A percentile compares a stretch with the other conserved stretches of the same genome.
These are phyloP conservation scores for Perdita meconis DNA, from an alignment of 2,888 invertebrate species.

Conservation along the genomic window DNA sequence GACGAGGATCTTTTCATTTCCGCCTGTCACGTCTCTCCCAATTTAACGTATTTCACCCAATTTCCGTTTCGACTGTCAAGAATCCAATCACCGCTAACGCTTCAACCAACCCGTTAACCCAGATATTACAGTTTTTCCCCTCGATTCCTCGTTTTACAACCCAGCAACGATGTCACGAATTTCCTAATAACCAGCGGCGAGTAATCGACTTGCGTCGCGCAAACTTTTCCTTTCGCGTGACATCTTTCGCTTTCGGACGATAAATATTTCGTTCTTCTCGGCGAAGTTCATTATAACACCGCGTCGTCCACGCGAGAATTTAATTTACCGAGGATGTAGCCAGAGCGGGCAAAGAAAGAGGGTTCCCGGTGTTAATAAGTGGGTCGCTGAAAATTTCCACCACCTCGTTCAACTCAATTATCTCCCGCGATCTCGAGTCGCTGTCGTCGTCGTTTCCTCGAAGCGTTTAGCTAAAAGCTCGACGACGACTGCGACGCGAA, in stretches of 20 bases:
- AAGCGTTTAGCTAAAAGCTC: no score
- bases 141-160: background rate
- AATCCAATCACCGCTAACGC: constrained; percentile 60
- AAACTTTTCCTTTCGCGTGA: background rate
- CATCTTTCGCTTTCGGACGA: background rate
- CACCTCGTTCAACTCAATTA: constrained; percentile 24
- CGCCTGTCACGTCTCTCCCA: constrained; percentile 60
- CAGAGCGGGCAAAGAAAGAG: background rate
- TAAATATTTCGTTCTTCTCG: constrained; percentile 14
- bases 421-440: no score
- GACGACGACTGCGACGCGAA: no score
- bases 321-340: constrained; percentile 12
- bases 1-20: constrained; percentile 73
- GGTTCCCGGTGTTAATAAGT: constrained; percentile 43
- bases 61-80: constrained; percentile 68
- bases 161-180: background rate
- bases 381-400: constrained; percentile 50
- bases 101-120: constrained; percentile 49
- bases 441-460: no score
- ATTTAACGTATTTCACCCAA: constrained; percentile 73
- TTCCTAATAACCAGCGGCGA: background rate
- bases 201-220: background rate
- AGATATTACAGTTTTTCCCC: constrained; percentile 51
- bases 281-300: background rate
- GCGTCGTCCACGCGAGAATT: constrained; percentile 3